phyloP scores from a whole-genome alignment of 1,140 invertebrate species.

The Cyclargus thomasi region DNA sequence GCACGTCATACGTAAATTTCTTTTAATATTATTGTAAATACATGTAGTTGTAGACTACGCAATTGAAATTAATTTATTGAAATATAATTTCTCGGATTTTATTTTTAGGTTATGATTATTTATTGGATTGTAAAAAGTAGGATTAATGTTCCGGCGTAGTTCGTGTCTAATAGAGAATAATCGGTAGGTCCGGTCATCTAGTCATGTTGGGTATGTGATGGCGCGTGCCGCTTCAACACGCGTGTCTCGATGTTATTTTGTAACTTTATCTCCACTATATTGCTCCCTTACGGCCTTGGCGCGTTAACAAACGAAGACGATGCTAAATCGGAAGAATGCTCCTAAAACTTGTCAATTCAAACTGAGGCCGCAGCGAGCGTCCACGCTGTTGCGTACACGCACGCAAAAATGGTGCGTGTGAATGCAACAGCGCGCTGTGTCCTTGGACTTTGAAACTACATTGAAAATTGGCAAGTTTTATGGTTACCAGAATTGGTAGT shows the following conservation, averaged over 20 bases:
- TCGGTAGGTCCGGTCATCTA: constrained; percentile 45
- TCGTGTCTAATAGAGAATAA: constrained; percentile 12
- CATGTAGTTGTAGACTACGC: constrained; percentile 48
- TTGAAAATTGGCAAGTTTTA: no score
- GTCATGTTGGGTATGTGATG: constrained; percentile 57
- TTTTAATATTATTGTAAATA: constrained; percentile 67
- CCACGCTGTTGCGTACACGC: no score
- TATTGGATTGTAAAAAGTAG: constrained; percentile 70
- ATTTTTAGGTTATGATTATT: constrained; percentile 34
- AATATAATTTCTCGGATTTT: constrained; percentile 27
- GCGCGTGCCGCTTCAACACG: constrained; percentile 38
- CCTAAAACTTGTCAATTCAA: no score
- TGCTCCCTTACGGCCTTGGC: constrained; percentile 33
- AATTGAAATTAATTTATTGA: constrained; percentile 27
- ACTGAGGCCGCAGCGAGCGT: no score
- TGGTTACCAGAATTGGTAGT: no score
- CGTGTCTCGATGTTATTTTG: constrained; percentile 48
- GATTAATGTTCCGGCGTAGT: constrained; percentile 48
- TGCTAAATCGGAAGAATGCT: no score
- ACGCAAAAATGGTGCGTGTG: no score
- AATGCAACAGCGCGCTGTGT: no score
- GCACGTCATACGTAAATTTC: constrained; percentile 61
- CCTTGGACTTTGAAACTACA: no score
- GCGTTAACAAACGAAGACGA: neutral
- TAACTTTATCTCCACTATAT: constrained; percentile 26